Base-by-base conservation (phyloP, 1,140 invertebrate genomes). In the Drosophila kurseongensis region DNA sequence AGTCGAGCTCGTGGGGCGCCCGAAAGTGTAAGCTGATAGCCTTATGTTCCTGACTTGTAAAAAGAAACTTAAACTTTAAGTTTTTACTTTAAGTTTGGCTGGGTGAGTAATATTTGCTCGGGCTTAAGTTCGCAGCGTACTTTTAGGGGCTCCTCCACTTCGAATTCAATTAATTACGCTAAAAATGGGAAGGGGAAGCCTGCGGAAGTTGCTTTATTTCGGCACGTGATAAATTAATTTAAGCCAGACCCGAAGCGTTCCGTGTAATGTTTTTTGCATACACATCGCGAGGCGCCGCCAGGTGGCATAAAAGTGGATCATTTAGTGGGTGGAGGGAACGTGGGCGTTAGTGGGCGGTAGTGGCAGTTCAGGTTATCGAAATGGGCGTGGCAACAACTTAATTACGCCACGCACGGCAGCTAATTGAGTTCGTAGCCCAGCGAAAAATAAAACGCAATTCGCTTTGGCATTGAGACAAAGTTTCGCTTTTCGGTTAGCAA, bases 211-310 rank as follows among this genome's bases (percentile, higher is more conserved):
- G 73, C 67, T 85, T 88, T 82, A 88, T 88, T 88, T 83, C 57
- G 83, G 80, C 83, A 88, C 83, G 83, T 88, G 83, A 86, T 86
- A 86, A 86, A 86, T 86, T 88, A 55, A 86, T 86, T 86, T 83
- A 83, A 83, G 79, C 78, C 80, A 50, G 42, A 67, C 35, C 36
- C 38, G 61, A 79, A 75, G 44, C 75, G 75, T 68, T 84, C 60
- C 78, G 50, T 68, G 52, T 66, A 88, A 79, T 80, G 62, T 41
- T 41, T 78, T 78, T 88, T 86, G 78, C 78, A 76, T 86, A 76
- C 47, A 82, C 36, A 59, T 40, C n/a, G 35, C 47, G 0, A 32
- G 55, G 55, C 40, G 13, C 55, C 48, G 38, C 7, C 48, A 71
- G 67, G 67, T 66, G 58, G 47, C 35, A 51, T 38, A 52, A 60